phyloP scores from a whole-genome alignment of 2,888 invertebrate genomes.

The Dolichopus griseipennis region DNA sequence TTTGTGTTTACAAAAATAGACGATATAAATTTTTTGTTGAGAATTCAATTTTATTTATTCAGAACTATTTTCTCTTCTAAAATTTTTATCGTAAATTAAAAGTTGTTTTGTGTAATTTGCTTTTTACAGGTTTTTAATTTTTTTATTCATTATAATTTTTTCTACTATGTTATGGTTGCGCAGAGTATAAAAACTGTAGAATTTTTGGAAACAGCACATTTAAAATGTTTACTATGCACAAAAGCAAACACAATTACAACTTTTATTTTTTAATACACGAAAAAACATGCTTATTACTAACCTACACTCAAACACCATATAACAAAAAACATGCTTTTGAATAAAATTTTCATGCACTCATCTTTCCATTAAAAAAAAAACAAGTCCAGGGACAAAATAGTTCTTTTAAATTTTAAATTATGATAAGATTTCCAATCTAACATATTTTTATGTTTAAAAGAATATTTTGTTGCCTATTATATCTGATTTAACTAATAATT shows the following conservation, averaged over 20 bases:
- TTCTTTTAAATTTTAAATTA: background rate
- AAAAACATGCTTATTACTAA: background rate
- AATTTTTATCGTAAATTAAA: background rate
- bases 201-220: too few species aligned
- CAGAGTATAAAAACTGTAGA: background rate
- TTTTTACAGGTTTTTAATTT: background rate
- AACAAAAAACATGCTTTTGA: background rate
- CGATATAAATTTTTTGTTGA: background rate
- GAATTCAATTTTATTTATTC: too few species aligned
- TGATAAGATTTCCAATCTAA: too few species aligned
- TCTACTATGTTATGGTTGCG: too few species aligned
- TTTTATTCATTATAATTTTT: background rate
- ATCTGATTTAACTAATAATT: constrained; percentile 13
- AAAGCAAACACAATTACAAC: constrained; percentile 2
- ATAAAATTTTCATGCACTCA: background rate
- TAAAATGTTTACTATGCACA: background rate
- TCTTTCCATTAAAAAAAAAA: background rate
- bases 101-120: background rate
- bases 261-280: background rate
- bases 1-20: too few species aligned
- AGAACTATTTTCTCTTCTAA: too few species aligned
- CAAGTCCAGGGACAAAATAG: background rate
- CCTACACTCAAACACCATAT: constrained; percentile 1
- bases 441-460: background rate
- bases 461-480: constrained; percentile 8